Evolutionary conservation across 2,113 vertebrate genomes (phyloP).

Genomic region (Clupea harengus): DNA sequence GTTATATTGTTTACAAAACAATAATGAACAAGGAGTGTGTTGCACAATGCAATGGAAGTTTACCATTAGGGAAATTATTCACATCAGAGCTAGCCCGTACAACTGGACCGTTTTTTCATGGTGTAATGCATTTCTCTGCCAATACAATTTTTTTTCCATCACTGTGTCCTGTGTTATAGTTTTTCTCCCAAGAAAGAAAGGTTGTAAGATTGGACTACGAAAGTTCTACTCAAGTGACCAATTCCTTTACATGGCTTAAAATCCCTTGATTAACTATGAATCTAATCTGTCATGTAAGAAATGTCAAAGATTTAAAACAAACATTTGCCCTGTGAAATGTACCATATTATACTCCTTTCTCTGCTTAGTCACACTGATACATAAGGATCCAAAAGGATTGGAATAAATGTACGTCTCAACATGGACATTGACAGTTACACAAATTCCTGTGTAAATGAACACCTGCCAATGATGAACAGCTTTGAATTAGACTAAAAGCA

Average conservation of each 20-base stretch:
- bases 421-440: background rate
- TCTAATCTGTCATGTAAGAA: too few relatives aligned
- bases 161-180: background rate
- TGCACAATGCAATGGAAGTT: background rate
- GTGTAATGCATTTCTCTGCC: background rate
- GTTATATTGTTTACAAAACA: background rate
- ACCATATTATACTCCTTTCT: background rate
- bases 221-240: background rate
- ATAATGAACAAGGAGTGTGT: background rate
- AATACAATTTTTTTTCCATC: background rate
- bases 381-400: background rate
- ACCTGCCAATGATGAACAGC: background rate
- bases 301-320: too few relatives aligned
- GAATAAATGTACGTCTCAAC: background rate
- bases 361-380: background rate
- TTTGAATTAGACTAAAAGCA: conserved; percentile 27
- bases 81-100: background rate
- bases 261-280: too few relatives aligned
- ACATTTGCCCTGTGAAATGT: too few relatives aligned
- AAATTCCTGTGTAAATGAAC: background rate
- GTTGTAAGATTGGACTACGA: background rate
- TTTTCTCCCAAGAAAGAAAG: background rate
- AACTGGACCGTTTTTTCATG: background rate
- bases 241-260: background rate
- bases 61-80: background rate